These are phyloP conservation scores for Trachelus troglodyta DNA, from an alignment of 2,888 invertebrate species.

Conservation along the genomic window DNA sequence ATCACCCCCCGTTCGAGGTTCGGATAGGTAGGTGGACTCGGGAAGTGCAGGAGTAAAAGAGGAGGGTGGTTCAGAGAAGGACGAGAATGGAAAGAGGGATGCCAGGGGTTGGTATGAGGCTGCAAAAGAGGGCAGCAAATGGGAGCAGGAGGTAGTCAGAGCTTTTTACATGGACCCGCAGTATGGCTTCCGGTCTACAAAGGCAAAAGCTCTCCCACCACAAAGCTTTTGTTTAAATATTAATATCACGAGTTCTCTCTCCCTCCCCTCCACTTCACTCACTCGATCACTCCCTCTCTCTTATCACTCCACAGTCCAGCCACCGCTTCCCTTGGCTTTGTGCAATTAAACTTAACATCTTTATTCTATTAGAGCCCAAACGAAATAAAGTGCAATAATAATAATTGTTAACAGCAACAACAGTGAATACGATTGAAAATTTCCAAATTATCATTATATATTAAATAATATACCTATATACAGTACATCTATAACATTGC, in stretches of 20 bases:
- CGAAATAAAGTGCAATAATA: conserved; percentile 31
- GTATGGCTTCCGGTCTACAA: conserved; percentile 31
- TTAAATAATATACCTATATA: background rate
- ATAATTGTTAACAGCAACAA: conserved; percentile 27
- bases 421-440: background rate
- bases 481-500: background rate
- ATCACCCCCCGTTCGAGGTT: background rate
- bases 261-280: background rate
- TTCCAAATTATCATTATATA: background rate
- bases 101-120: background rate
- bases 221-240: conserved; percentile 54
- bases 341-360: conserved; percentile 54
- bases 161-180: conserved; percentile 16
- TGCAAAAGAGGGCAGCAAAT: background rate
- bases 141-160: conserved; percentile 11
- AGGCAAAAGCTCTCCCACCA: conserved; percentile 32
- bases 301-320: conserved; percentile 22
- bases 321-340: conserved; percentile 37
- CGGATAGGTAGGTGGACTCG: background rate
- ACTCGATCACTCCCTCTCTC: no score
- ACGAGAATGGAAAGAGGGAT: background rate
- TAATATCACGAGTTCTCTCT: conserved; percentile 50
- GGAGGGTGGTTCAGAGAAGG: background rate
- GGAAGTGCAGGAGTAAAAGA: background rate
- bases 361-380: conserved; percentile 42